Base-by-base conservation (phyloP, 2,888 invertebrate genomes). In the Parapristionchus giblindavisi region DNA sequence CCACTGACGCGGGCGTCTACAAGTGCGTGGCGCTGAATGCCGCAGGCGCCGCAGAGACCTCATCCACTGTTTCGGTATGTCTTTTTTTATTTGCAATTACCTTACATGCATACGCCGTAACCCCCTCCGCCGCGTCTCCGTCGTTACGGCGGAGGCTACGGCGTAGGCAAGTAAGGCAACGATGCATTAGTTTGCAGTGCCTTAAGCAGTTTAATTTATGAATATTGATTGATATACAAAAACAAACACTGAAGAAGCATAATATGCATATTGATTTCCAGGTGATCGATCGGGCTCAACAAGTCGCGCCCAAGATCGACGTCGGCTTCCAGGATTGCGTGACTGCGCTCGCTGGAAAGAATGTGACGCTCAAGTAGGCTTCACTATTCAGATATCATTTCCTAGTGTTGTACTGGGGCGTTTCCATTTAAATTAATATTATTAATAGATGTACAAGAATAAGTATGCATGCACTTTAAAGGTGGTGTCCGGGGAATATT, bases 1-100 rank as follows among this genome's bases (percentile, higher is more conserved):
- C 76, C 11, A 48, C 75, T 17, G 89, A 89, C 75, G 85, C 87
- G 68, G 89, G 89, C 11, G 83, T 81, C 29, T 89, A 89, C 79
- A 81, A 81, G 11, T 89, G 89, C 74, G 85, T 84, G 14, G 89
- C 88, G n/a, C 83, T 79, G 29, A 89, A 89, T 81, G 76, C 81
- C 5, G 82, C 84, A 11, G 89, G 89, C 34, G 82, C 87, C 36
- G 83, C 87, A 73, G 87, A 87, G 71, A 87, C 87, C 66, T 85
- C 87, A 11, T 85, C 86, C 77, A 76, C 76, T 17, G 56, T 78
- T 83, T 79, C 83, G 76, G 87, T 89, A 71, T 0, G 70, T 56
- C 24, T 8, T 8, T 27, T 56, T 48, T 21, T 48, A 48, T n/a
- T n/a, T n/a, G n/a, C n/a, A n/a, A n/a, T n/a, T n/a, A n/a, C n/a